A percentile compares a stretch with the other conserved stretches of the same genome.
phyloP scores from a whole-genome alignment of 1,140 invertebrate species.

The Drosophila punjabiensis region DNA sequence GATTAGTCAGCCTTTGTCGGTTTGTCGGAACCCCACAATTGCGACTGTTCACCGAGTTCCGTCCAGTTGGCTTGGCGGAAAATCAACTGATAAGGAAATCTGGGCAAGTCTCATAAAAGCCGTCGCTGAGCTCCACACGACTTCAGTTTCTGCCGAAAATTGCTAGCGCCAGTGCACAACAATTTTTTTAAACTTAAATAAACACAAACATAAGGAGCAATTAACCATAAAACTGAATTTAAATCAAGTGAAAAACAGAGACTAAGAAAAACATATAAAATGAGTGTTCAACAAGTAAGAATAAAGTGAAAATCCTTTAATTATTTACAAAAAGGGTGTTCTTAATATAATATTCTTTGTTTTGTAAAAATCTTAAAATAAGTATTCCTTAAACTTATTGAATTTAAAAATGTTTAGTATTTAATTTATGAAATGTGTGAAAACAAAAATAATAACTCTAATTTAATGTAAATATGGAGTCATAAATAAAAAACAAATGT shows the following conservation, averaged over 20 bases:
- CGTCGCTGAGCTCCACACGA: slow-evolving; percentile 1
- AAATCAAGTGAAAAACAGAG: neutral
- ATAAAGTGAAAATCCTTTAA: neutral
- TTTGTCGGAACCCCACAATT: slow-evolving; percentile 16
- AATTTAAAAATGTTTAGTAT: too few relatives aligned
- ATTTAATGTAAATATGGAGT: neutral
- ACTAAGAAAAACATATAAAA: slow-evolving; percentile 1
- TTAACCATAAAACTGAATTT: neutral
- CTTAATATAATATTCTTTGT: neutral
- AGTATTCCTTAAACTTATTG: too few relatives aligned
- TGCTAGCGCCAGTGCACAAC: neutral
- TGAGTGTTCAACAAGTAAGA: slow-evolving; percentile 52
- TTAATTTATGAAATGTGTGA: too few relatives aligned
- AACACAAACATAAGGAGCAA: neutral
- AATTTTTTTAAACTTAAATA: slow-evolving; percentile 18
- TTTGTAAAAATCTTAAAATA: too few relatives aligned
- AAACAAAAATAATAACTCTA: too few relatives aligned
- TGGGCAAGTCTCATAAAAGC: slow-evolving; percentile 49
- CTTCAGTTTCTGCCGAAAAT: slow-evolving; percentile 39
- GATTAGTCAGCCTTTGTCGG: slow-evolving; percentile 63
- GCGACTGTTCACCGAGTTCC: slow-evolving; percentile 17
- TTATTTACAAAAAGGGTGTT: neutral
- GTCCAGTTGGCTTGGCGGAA: slow-evolving; percentile 11
- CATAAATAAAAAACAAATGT: neutral
- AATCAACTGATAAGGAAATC: slow-evolving; percentile 64